Percentiles rank a stretch among this genome's conserved stretches.
These are phyloP conservation scores for Sphaeramia orbicularis DNA, from an alignment of 2,797 vertebrate genomes.

Conservation along the genomic window DNA sequence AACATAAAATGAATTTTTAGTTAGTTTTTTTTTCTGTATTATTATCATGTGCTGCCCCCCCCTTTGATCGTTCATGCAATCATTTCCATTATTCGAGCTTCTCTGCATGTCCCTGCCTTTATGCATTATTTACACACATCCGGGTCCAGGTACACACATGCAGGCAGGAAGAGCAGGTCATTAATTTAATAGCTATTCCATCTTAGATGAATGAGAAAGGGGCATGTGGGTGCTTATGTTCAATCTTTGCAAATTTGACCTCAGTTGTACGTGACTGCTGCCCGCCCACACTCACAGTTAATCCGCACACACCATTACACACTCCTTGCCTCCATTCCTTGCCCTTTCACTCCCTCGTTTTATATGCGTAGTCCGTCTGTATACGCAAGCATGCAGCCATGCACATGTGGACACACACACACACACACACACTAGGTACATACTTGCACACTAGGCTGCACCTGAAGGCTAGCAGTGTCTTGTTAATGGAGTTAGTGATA, in stretches of 20 bases:
- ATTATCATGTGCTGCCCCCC: neutral
- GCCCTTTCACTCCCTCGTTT: slow-evolving; percentile 3
- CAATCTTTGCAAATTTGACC: slow-evolving; percentile 70
- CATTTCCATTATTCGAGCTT: slow-evolving; percentile 37
- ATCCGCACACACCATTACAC: slow-evolving; percentile 19
- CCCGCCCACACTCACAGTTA: slow-evolving; percentile 29
- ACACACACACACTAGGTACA: slow-evolving; percentile 9
- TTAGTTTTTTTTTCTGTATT: neutral
- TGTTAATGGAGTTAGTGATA: slow-evolving; percentile 68
- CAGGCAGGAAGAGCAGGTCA: slow-evolving; percentile 19
- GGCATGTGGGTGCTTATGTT: slow-evolving; percentile 54
- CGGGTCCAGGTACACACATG: neutral
- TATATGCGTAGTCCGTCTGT: slow-evolving; percentile 3
- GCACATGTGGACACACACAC: neutral
- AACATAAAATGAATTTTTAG: slow-evolving; percentile 20
- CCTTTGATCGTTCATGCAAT: slow-evolving; percentile 21
- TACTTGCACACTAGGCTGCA: slow-evolving; percentile 22
- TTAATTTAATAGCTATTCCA: slow-evolving; percentile 63
- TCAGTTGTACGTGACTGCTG: slow-evolving; percentile 54
- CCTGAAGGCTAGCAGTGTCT: slow-evolving; percentile 55
- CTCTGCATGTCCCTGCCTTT: slow-evolving; percentile 16
- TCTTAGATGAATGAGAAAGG: slow-evolving; percentile 55
- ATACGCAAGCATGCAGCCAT: neutral
- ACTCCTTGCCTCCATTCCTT: slow-evolving; percentile 11
- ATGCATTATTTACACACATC: slow-evolving; percentile 46